These are phyloP conservation scores for Chelon auratus DNA, from an alignment of 2,797 vertebrate genomes.

Conservation along the genomic window DNA sequence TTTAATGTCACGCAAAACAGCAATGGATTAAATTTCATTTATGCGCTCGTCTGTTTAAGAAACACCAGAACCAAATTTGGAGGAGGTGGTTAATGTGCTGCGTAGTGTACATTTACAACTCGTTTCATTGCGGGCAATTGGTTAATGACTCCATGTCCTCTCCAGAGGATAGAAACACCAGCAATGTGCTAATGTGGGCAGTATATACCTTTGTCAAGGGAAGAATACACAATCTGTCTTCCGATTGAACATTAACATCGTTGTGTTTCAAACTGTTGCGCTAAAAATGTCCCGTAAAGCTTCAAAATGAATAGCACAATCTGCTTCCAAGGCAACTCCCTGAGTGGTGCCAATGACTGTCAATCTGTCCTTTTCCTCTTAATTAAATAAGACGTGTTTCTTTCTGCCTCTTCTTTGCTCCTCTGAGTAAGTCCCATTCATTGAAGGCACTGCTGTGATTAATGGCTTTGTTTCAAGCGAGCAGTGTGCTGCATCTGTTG, in stretches of 20 bases:
- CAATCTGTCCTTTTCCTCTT: conserved; percentile 54
- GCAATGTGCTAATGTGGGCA: conserved; percentile 23
- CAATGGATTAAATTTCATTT: conserved; percentile 30
- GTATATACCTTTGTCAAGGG: conserved; percentile 19
- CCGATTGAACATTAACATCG: conserved; percentile 32
- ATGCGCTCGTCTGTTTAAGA: not conserved
- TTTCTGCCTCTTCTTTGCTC: conserved; percentile 37
- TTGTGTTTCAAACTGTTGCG: conserved; percentile 25
- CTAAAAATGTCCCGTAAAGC: conserved; percentile 17
- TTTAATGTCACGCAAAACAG: conserved; percentile 44
- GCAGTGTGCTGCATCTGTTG: conserved; percentile 60
- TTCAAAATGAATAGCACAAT: conserved; percentile 42
- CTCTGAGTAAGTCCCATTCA: conserved; percentile 54
- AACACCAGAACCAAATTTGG: not conserved
- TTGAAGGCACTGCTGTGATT: conserved; percentile 57
- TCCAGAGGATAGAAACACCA: conserved; percentile 24
- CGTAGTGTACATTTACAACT: conserved; percentile 23
- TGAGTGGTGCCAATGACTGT: conserved; percentile 39
- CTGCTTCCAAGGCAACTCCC: conserved; percentile 28
- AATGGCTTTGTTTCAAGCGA: conserved; percentile 60
- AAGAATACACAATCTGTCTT: conserved; percentile 34
- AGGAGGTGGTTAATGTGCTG: not conserved
- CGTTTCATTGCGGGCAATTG: conserved; percentile 34
- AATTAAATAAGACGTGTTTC: conserved; percentile 56
- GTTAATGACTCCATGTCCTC: conserved; percentile 33